These are phyloP conservation scores for Netelia fuscicornis DNA, from an alignment of 2,888 invertebrate species.

Conservation along the genomic window DNA sequence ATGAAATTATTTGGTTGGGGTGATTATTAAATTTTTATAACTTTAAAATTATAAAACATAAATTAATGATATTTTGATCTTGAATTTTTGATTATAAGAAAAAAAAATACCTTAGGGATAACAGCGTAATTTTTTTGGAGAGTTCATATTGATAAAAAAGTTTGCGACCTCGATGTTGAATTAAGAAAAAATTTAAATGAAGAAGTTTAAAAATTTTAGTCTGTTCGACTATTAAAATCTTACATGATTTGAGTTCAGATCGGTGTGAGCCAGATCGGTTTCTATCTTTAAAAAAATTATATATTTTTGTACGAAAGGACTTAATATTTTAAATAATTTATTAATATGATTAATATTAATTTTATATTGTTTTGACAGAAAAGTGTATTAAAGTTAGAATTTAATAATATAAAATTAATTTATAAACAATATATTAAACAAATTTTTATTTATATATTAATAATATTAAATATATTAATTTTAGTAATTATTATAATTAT, in stretches of 20 bases:
- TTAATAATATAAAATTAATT: slow-evolving; percentile 87
- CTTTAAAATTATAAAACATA: slow-evolving; percentile 85
- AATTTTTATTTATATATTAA: slow-evolving; percentile 68
- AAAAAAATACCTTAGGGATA: slow-evolving; percentile 94
- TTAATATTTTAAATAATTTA: slow-evolving; percentile 86
- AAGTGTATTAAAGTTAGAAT: slow-evolving; percentile 90
- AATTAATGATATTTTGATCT: slow-evolving; percentile 84
- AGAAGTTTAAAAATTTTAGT: slow-evolving; percentile 89
- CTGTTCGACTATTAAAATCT: slow-evolving; percentile 94
- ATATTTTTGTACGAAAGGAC: slow-evolving; percentile 94
- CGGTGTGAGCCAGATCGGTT: slow-evolving; percentile 94
- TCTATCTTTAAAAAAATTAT: slow-evolving; percentile 89
- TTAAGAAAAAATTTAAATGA: slow-evolving; percentile 90
- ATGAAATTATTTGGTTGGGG: slow-evolving; percentile 87
- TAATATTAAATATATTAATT: slow-evolving; percentile 84
- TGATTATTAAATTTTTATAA: slow-evolving; percentile 87
- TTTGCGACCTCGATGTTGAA: slow-evolving; percentile 96
- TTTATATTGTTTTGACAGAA: slow-evolving; percentile 89
- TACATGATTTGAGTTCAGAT: slow-evolving; percentile 96
- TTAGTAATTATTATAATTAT: slow-evolving; percentile 87
- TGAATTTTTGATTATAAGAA: slow-evolving; percentile 89
- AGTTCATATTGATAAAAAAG: slow-evolving; percentile 91
- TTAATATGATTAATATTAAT: slow-evolving; percentile 79
- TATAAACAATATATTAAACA: slow-evolving; percentile 81
- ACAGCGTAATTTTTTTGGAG: slow-evolving; percentile 92